Conservation (phyloP, 2,113 vertebrate species). For the Lates calcarifer region DNA sequence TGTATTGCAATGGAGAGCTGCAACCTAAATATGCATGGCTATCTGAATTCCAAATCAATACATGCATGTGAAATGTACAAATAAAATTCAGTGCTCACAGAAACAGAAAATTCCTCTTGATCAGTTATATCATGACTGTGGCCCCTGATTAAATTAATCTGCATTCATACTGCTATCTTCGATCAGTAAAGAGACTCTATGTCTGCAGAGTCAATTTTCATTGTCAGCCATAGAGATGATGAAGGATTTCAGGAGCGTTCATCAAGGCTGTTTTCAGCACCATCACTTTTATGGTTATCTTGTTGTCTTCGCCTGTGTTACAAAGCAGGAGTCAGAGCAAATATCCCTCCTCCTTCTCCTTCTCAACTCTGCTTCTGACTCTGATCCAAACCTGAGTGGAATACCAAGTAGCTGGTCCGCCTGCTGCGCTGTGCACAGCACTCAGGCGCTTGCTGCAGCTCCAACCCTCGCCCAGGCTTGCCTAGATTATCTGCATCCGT, state of each 20-base stretch:
- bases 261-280: slow-evolving; percentile 32
- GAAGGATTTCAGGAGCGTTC: slow-evolving; percentile 4
- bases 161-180: not conserved
- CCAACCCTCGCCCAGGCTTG: slow-evolving; percentile 31
- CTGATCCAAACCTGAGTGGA: slow-evolving; percentile 68
- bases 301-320: slow-evolving; percentile 38
- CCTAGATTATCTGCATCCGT: slow-evolving; percentile 51
- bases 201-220: slow-evolving; percentile 1
- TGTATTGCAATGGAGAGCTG: not conserved
- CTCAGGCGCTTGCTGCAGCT: slow-evolving; percentile 53
- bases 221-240: not conserved
- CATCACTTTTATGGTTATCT: slow-evolving; percentile 33
- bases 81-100: not conserved
- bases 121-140: not conserved
- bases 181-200: not conserved
- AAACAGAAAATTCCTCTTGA: not conserved
- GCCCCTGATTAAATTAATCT: slow-evolving; percentile 24
- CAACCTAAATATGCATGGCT: not conserved
- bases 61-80: not conserved
- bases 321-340: slow-evolving; percentile 48
- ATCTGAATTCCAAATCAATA: not conserved
- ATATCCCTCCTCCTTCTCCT: slow-evolving; percentile 39
- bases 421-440: slow-evolving; percentile 51
- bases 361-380: slow-evolving; percentile 57
- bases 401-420: slow-evolving; percentile 77